Base-by-base conservation (phyloP, 2,797 vertebrate species). In the Hybognathus amarus region DNA sequence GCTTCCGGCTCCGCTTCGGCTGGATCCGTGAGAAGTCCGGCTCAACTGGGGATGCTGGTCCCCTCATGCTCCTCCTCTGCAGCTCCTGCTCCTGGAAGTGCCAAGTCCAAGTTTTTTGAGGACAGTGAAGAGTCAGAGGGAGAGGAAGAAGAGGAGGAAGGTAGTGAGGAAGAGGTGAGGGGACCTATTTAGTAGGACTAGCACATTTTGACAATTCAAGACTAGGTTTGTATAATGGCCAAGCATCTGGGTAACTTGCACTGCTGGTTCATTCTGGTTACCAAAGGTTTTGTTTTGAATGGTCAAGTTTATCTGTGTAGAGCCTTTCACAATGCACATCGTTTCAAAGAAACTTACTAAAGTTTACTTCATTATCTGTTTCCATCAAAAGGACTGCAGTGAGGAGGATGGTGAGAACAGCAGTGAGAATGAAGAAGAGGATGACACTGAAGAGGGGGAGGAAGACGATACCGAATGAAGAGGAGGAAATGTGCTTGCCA, bases 81-180 rank as follows among this genome's bases (percentile, higher is more conserved):
- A 12, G 93, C 95, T 79, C 95, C 96, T 90, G 90, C 93, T 80
- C 92, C 93, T 87, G 95, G 94, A 89, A 94, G 96, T 89, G 89
- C 96, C 90, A 99, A 98, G 93, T 99, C 98, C 88, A 96, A 96
- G 92, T 99, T 99, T 92, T 99, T 99, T 92, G 98, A 99, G 83
- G 98, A 99, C 93, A 99, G 97, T 75, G 98, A 98, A 85, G 97
- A 99, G 89, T 98, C 97, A 61, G 98, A 97, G 85, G 97, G 94
- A 52, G 97, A 97, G 84, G 97, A 98, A 83, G 96, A 96, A 89
- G 94, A 91, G 66, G 92, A 93, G 66, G 92, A 93, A 59, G 93
- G 92, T 56, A 95, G 94, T 30, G 94, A 95, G 15, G 95, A 95
- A 81, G 95, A 96, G 92, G 95, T 95, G 82, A 92, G 84, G 27